phyloP scores from a whole-genome alignment of 2,113 vertebrate genomes.

The Chaetorhynchus papuensis region DNA sequence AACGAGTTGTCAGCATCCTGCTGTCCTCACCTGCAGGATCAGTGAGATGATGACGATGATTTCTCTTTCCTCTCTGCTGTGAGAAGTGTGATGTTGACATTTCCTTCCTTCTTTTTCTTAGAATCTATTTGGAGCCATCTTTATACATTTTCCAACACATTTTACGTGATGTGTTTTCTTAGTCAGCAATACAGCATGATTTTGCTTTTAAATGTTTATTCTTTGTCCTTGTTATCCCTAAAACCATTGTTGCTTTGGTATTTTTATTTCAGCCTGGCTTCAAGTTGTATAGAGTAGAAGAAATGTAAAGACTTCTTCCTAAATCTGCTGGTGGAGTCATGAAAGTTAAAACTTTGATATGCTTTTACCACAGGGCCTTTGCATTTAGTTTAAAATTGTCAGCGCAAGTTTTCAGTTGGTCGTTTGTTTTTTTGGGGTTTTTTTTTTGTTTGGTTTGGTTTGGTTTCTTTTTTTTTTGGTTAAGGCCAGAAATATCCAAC shows the following conservation, averaged over 20 bases:
- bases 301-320: not conserved
- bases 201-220: not conserved
- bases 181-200: not conserved
- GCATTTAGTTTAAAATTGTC: not conserved
- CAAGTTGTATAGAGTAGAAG: not conserved
- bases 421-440: not conserved
- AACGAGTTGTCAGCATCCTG: not conserved
- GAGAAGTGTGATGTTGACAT: not conserved
- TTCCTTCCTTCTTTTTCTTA: not conserved
- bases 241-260: not conserved
- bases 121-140: not conserved
- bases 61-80: not conserved
- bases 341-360: not conserved
- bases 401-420: not conserved
- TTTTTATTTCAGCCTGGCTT: not conserved
- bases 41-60: not conserved
- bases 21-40: not conserved
- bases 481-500: not conserved
- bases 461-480: not conserved
- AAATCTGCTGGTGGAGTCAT: not conserved
- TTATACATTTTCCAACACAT: rapidly evolving
- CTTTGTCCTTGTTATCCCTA: not conserved
- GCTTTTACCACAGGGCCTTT: not conserved
- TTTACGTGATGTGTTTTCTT: not conserved
- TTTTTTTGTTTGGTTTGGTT: not conserved